These are phyloP conservation scores for Apis cerana DNA, from an alignment of 1,140 invertebrate genomes.

Conservation along the genomic window DNA sequence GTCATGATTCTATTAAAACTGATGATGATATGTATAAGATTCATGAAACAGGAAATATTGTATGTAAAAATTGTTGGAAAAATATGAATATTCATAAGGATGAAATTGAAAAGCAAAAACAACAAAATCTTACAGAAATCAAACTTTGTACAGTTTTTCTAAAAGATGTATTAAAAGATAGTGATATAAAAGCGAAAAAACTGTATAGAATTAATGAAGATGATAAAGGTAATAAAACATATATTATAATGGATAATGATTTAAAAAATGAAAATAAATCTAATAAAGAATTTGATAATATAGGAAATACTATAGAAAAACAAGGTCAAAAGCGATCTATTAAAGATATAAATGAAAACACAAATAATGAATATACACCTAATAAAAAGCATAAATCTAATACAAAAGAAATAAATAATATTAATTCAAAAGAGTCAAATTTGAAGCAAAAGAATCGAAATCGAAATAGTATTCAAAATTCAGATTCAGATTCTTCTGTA, in stretches of 20 bases:
- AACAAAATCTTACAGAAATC: slow-evolving; percentile 40
- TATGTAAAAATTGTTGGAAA: slow-evolving; percentile 75
- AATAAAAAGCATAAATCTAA: slow-evolving; percentile 15
- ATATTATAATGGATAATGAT: slow-evolving; percentile 60
- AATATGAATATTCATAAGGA: slow-evolving; percentile 60
- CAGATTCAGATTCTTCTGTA: slow-evolving; percentile 25
- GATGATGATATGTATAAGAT: slow-evolving; percentile 69
- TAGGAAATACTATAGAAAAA: not conserved
- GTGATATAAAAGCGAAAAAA: slow-evolving; percentile 15
- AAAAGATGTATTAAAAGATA: slow-evolving; percentile 69
- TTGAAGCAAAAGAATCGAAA: not conserved
- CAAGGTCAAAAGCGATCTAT: slow-evolving; percentile 11
- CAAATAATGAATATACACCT: not conserved
- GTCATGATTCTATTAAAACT: slow-evolving; percentile 53
- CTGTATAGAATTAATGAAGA: slow-evolving; percentile 62
- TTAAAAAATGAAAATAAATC: slow-evolving; percentile 12
- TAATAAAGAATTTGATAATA: not conserved
- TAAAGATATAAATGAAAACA: not conserved
- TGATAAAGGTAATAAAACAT: slow-evolving; percentile 58
- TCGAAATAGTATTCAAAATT: not conserved
- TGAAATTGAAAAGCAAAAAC: slow-evolving; percentile 29
- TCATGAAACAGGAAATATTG: slow-evolving; percentile 65
- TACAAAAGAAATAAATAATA: not conserved
- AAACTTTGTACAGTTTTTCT: slow-evolving; percentile 73
- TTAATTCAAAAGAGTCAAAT: not conserved